Conservation (phyloP, 2,888 invertebrate genomes). For the Nephrotoma guestfalica region DNA sequence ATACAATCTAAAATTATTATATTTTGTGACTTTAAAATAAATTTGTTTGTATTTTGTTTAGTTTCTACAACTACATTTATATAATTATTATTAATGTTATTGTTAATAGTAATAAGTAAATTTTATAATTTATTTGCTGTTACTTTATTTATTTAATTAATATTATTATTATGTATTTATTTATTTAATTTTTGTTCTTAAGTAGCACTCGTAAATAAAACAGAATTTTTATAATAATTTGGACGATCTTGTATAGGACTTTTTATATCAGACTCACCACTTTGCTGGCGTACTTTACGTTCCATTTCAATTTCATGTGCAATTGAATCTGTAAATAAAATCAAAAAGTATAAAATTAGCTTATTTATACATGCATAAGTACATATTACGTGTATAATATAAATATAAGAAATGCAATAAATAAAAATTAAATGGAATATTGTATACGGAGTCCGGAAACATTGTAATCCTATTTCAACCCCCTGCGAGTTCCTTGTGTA, state of each 20-base stretch:
- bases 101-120: not conserved
- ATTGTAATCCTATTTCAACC: not conserved
- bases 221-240: conserved; percentile 80
- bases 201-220: conserved; percentile 78
- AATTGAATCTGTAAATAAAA: conserved; percentile 49
- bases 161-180: not conserved
- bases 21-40: not conserved
- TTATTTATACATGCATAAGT: not conserved
- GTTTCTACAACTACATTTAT: not conserved
- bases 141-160: not conserved
- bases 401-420: not conserved
- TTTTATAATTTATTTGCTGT: not conserved
- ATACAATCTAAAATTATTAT: not conserved
- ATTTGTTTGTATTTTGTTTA: not conserved
- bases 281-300: conserved; percentile 68
- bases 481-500: not conserved
- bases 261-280: conserved; percentile 68
- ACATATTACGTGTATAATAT: not conserved
- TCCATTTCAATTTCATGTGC: conserved; percentile 81
- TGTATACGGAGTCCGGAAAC: not conserved
- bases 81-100: not conserved
- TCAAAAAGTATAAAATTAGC: not conserved
- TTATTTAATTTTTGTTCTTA: conserved; percentile 24
- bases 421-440: not conserved
- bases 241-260: conserved; percentile 69